Percentiles rank a stretch among this genome's conserved stretches.
Conservation (phyloP, 2,113 vertebrate genomes). For the Danio rerio region GRCz12tu NC_133178.1:11493501-11494000, state of each 20-base stretch:
- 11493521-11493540: slow-evolving; percentile 31
- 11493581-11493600: slow-evolving; percentile 29
- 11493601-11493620: neutral
- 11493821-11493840: too few relatives aligned
- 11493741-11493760: neutral
- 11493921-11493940: too few relatives aligned
- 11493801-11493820: too few relatives aligned
- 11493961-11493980: too few relatives aligned
- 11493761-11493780: neutral
- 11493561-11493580: neutral
- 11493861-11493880: too few relatives aligned
- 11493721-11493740: slow-evolving; percentile 10
- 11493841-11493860: too few relatives aligned
- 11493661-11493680: slow-evolving; percentile 22
- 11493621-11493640: slow-evolving; percentile 7
- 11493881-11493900: too few relatives aligned
- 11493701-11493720: slow-evolving; percentile 1
- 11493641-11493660: slow-evolving; percentile 15
- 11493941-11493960: too few relatives aligned
- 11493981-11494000: too few relatives aligned
- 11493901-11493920: too few relatives aligned
- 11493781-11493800: neutral
- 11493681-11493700: slow-evolving; percentile 37
- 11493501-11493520: neutral
- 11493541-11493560: neutral